Base-by-base conservation (phyloP, 1,140 invertebrate genomes). In the Diorhabda sublineata region DNA sequence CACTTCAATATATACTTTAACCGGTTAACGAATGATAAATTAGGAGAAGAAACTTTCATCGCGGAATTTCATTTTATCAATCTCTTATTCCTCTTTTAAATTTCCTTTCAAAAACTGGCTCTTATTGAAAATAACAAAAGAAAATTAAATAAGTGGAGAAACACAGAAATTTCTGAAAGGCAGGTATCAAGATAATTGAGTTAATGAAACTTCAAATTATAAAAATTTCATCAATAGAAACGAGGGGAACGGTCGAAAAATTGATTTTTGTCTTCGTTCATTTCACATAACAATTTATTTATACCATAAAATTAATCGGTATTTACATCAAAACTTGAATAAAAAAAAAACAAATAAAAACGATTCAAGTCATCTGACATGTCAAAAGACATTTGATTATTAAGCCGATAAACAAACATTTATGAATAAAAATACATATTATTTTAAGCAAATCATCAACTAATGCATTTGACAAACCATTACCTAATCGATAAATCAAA, bases 401-500 rank as follows among this genome's bases (percentile, higher is more conserved):
- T 26, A 26, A 26, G 26, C 26, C 26, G n/a, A 52, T 8, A 8
- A 52, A 52, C 47, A 52, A 52, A 52, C 47, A 52, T 52, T 52
- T 52, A 52, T 52, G 47, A 52, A 52, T 52, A 52, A 52, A 52
- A 52, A 52, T n/a, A 8, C 6, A 52, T n/a, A 52, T 6, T 6
- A 52, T 52, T 52, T 52, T 52, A 6, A 52, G n/a, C n/a, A 3
- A 52, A 52, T 4, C 47, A 52, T 52, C 47, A 52, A 44, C 61
- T 3, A 44, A 62, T 11, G 43, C 8, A 44, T 44, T 43, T 45
- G n/a, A 7, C 4, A 42, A 44, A n/a, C 43, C 5, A 42, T 43
- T 42, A 4, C 45, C 61, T 62, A 45, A 74, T 74, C 71, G 67
- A 73, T 73, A 75, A 75, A 75, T 73, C 72, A 75, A 73, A 75